Evolutionary conservation across 2,113 vertebrate species (phyloP).

Genomic region (Steatornis caripensis): DNA sequence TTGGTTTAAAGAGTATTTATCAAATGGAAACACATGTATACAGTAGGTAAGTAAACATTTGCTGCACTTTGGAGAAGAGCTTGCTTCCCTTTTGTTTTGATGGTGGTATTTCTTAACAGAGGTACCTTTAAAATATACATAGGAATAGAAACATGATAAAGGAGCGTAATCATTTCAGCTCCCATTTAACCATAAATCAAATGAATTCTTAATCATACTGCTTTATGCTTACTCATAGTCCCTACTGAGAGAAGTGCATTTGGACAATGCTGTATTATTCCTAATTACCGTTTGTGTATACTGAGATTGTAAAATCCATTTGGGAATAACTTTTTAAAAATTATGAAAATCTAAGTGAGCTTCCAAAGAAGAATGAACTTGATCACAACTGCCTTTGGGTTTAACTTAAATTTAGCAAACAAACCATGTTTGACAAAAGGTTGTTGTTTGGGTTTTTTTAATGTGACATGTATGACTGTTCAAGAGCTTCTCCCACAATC

Average conservation of each 20-base stretch:
- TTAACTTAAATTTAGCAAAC: neutral
- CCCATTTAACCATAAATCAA: neutral
- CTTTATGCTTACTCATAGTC: neutral
- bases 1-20: slow-evolving; percentile 38
- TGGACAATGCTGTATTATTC: neutral
- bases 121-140: neutral
- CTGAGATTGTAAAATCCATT: neutral
- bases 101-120: neutral
- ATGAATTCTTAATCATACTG: slow-evolving; percentile 12
- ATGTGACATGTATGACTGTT: neutral
- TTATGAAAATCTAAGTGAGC: neutral
- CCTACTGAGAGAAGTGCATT: neutral
- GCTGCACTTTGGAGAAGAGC: neutral
- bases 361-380: neutral
- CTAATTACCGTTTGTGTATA: neutral
- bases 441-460: neutral
- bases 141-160: slow-evolving; percentile 1
- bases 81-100: neutral
- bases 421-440: accelerated
- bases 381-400: neutral
- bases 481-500: neutral
- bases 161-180: slow-evolving; percentile 24
- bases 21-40: slow-evolving; percentile 48
- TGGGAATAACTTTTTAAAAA: neutral
- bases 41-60: slow-evolving; percentile 12